Percentiles rank a stretch among this genome's conserved stretches.
Conservation (phyloP, 2,888 invertebrate species). For the Pterostichus niger region DNA sequence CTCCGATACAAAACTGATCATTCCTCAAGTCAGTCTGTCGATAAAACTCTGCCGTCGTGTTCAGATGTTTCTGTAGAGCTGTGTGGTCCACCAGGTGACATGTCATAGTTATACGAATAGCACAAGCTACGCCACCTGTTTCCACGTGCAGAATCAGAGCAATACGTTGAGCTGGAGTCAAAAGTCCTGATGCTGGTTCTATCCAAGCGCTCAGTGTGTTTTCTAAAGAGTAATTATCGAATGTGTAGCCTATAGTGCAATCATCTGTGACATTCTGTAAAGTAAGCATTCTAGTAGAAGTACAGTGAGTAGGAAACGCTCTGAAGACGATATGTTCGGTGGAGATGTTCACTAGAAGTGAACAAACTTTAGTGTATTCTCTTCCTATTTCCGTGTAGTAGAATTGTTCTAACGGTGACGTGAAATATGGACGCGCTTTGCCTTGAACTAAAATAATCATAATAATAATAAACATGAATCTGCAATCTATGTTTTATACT, state of each 20-base stretch:
- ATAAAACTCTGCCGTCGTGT: background rate
- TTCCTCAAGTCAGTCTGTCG: background rate
- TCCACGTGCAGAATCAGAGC: background rate
- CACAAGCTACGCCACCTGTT: background rate
- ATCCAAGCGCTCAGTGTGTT: background rate
- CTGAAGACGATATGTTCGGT: constrained; percentile 40
- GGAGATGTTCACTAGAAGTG: constrained; percentile 1
- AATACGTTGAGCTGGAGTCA: background rate
- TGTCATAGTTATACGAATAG: background rate
- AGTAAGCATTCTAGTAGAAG: background rate
- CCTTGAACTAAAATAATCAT: background rate
- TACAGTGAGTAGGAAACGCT: constrained; percentile 23
- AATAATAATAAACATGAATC: background rate
- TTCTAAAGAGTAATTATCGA: constrained; percentile 36
- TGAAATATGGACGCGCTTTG: background rate
- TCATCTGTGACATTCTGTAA: constrained; percentile 4
- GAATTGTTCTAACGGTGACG: constrained; percentile 6
- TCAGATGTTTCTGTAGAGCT: background rate
- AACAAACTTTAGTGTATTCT: background rate
- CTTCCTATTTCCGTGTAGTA: background rate
- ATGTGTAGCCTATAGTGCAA: constrained; percentile 3
- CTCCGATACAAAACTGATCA: constrained; percentile 20
- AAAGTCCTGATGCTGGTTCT: background rate
- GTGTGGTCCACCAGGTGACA: constrained; percentile 41
- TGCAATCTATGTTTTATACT: background rate